Evolutionary conservation across 2,113 vertebrate species (phyloP).

Genomic region (Notiomystis cincta): DNA sequence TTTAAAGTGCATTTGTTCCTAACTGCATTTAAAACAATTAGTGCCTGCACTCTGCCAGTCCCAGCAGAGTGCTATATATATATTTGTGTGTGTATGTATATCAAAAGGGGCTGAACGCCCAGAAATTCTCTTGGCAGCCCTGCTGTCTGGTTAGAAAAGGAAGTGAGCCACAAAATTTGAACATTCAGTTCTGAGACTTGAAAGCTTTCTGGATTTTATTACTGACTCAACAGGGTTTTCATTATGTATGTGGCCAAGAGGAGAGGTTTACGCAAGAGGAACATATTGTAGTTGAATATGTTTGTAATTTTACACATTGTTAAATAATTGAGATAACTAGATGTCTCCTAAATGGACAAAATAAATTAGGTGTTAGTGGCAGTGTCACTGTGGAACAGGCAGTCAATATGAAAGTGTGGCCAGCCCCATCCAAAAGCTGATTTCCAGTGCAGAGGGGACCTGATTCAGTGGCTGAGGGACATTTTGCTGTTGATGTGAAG

Average conservation of each 20-base stretch:
- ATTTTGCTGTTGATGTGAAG: neutral
- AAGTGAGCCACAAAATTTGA: slow-evolving; percentile 78
- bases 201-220: slow-evolving; percentile 74
- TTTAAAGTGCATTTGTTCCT: slow-evolving; percentile 21
- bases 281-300: slow-evolving; percentile 72
- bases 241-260: slow-evolving; percentile 76
- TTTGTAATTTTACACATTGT: slow-evolving; percentile 74
- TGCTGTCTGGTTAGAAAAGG: slow-evolving; percentile 79
- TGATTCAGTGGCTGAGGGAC: neutral
- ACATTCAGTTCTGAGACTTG: slow-evolving; percentile 80
- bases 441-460: neutral
- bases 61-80: slow-evolving; percentile 10
- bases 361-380: slow-evolving; percentile 25
- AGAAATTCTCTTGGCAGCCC: slow-evolving; percentile 76
- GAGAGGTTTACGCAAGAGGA: slow-evolving; percentile 74
- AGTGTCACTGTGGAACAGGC: neutral
- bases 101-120: slow-evolving; percentile 70
- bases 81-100: slow-evolving; percentile 46
- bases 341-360: slow-evolving; percentile 59
- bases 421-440: neutral
- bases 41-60: slow-evolving; percentile 24
- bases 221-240: slow-evolving; percentile 81
- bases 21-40: slow-evolving; percentile 47
- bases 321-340: slow-evolving; percentile 69
- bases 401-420: neutral